phyloP scores from a whole-genome alignment of 2,888 invertebrate genomes.

The Pollenia griseotomentosa region DNA sequence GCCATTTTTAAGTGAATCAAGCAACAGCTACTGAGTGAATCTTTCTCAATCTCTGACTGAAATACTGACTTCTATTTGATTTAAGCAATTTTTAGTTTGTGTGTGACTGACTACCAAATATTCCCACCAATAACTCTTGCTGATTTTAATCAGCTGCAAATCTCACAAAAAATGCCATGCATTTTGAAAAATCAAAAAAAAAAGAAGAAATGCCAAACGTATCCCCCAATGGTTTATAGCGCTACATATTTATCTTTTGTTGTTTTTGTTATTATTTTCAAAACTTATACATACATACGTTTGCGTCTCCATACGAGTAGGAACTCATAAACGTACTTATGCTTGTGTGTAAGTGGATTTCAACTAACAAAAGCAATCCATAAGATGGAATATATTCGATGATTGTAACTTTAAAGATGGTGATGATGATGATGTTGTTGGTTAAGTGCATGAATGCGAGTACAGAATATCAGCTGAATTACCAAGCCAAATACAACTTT shows the following conservation, averaged over 20 bases:
- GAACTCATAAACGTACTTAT: not conserved
- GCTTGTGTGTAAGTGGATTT: not conserved
- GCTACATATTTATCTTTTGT: not conserved
- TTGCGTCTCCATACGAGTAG: not conserved
- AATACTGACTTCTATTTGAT: slow-evolving; percentile 18
- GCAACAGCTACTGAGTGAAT: slow-evolving; percentile 36
- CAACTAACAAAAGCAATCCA: slow-evolving; percentile 16
- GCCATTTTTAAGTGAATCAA: slow-evolving; percentile 41
- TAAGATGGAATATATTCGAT: slow-evolving; percentile 35
- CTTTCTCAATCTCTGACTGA: slow-evolving; percentile 8
- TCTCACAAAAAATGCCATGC: slow-evolving; percentile 22
- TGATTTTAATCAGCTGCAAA: slow-evolving; percentile 42
- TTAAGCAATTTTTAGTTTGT: not conserved
- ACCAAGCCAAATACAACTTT: slow-evolving; percentile 1
- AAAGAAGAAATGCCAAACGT: slow-evolving; percentile 57
- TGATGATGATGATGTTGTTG: slow-evolving; percentile 18
- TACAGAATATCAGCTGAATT: slow-evolving; percentile 26
- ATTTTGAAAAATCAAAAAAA: not conserved
- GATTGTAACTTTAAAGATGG: slow-evolving; percentile 33
- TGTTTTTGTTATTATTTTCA: not conserved
- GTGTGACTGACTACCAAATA: not conserved
- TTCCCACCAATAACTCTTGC: slow-evolving; percentile 49
- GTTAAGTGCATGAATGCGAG: not conserved
- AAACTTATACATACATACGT: not conserved
- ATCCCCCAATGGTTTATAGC: slow-evolving; percentile 35